A percentile compares a stretch with the other conserved stretches of the same genome.
phyloP scores from a whole-genome alignment of 2,888 invertebrate genomes.

The Salticus scenicus region DNA sequence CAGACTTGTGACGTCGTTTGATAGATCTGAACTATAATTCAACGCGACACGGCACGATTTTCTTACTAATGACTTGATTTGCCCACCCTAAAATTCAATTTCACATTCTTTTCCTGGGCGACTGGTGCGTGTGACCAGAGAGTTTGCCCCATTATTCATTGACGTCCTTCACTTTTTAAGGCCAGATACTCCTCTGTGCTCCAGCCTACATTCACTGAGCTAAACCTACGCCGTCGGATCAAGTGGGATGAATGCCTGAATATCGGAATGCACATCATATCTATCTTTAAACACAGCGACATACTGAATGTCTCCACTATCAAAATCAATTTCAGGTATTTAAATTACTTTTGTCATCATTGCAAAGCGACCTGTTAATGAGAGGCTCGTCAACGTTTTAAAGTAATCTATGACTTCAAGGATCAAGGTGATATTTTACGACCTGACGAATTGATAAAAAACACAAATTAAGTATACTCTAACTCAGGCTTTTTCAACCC shows the following conservation, averaged over 20 bases:
- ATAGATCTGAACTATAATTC: background rate
- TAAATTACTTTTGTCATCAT: background rate
- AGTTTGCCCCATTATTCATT: constrained; percentile 24
- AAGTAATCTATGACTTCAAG: too few relatives aligned
- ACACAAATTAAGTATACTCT: too few relatives aligned
- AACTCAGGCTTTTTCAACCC: too few relatives aligned
- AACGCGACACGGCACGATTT: background rate
- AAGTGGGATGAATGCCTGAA: constrained; percentile 61
- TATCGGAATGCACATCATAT: constrained; percentile 15
- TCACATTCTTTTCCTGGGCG: background rate
- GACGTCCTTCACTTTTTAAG: constrained; percentile 54
- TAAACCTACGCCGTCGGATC: constrained; percentile 20
- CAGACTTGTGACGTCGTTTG: background rate
- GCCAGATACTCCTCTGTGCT: constrained; percentile 56
- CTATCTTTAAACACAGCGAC: constrained; percentile 18
- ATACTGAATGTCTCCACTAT: constrained; percentile 14
- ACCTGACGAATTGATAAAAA: too few relatives aligned
- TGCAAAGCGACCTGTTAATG: too few relatives aligned
- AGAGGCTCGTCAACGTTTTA: too few relatives aligned
- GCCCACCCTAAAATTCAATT: constrained; percentile 6
- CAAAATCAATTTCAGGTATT: background rate
- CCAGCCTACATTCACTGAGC: constrained; percentile 51
- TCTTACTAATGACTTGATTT: constrained; percentile 3
- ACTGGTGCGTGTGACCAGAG: constrained; percentile 35
- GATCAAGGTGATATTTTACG: too few relatives aligned